phyloP scores from a whole-genome alignment of 1,140 invertebrate genomes.

The Microplitis demolitor region DNA sequence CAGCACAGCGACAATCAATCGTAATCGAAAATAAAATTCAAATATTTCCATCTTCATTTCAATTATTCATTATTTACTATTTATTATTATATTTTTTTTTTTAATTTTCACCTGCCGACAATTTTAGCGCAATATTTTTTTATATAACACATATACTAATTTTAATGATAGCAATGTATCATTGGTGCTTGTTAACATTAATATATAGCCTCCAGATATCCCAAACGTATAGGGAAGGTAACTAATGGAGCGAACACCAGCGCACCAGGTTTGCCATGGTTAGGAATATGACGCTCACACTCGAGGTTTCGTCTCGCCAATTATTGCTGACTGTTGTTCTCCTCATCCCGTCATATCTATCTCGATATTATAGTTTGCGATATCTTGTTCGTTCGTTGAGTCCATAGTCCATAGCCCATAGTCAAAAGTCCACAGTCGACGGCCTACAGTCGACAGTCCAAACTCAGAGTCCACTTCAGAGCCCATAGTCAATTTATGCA shows the following conservation, averaged over 20 bases:
- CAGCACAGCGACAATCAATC: constrained; percentile 10
- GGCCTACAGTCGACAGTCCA: no score
- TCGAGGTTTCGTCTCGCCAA: constrained; percentile 32
- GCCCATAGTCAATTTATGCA: constrained; percentile 51
- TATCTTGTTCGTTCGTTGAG: constrained; percentile 33
- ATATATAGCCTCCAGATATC: background rate
- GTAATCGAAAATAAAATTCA: constrained; percentile 24
- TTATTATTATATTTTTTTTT: background rate
- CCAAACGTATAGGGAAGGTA: background rate
- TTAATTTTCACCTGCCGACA: no score
- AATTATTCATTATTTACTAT: constrained; percentile 9
- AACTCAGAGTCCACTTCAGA: no score
- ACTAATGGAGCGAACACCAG: constrained; percentile 2
- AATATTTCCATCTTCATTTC: constrained; percentile 5
- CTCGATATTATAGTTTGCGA: constrained; percentile 33
- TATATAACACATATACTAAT: no score
- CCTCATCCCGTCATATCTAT: no score
- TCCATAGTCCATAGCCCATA: constrained; percentile 31
- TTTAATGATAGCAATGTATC: no score
- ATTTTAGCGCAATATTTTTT: no score
- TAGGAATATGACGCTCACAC: background rate
- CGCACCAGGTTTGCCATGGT: background rate
- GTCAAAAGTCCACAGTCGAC: constrained; percentile 31
- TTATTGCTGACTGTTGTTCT: constrained; percentile 38
- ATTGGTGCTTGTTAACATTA: no score